Base-by-base conservation (phyloP, 2,113 vertebrate species). In the Cynoglossus semilaevis region DNA sequence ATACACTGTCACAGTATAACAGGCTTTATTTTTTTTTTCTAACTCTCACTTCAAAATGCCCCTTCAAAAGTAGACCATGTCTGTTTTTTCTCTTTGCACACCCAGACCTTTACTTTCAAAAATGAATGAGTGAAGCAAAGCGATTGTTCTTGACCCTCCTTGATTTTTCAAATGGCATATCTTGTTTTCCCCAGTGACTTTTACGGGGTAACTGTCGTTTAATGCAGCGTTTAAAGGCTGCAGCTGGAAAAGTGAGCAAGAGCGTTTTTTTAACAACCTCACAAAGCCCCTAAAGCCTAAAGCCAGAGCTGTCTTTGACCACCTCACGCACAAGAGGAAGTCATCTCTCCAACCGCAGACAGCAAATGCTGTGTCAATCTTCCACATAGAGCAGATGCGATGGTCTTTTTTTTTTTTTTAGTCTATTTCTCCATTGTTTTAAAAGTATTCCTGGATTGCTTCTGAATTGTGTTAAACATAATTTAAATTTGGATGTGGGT, bases 161-260 rank as follows among this genome's bases (percentile, higher is more conserved):
- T 77, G 84, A 80, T 77, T 86, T 86, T 84, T 80, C 79, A 80
- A 80, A 79, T 56, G 36, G 58, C 67, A 67, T 81, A 85, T 68
- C 82, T 81, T 80, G 73, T 83, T 76, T 67, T 84, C 84, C 81
- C 85, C 50, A 9, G 83, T 82, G 86, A 67, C 56, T 78, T 68
- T 71, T 69, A 5, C 12, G 15, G 72, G 70, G 66, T 75, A 78
- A 74, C 81, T 53, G 61, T 84, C 67, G 51, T 86, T 85, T 84
- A 88, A 88, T 86, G 86, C 82, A 76, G 77, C 74, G 67, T 86
- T 88, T 81, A 84, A 86, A 85, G 65, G 73, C 67, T 72, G 15
- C 85, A 83, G 82, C 86, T 87, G 87, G 84, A 88, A 87, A 86
- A 89, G 76, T 85, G 84, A 87, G 75, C 86, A 87, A 79, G 76